phyloP scores from a whole-genome alignment of 2,888 invertebrate species.

The Leptinotarsa haldemani region DNA sequence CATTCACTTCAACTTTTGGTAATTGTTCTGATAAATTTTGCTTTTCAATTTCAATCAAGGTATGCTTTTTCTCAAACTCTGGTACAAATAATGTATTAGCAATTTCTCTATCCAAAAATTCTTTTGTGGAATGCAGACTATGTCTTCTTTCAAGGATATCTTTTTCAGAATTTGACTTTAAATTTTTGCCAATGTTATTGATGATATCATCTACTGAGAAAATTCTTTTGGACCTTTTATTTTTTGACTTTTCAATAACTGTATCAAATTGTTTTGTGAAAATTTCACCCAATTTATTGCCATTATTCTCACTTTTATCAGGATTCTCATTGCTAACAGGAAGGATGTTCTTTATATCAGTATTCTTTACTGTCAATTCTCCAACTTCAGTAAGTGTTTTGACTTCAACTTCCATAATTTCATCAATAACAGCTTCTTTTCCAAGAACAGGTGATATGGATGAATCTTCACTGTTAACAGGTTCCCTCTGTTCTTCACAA shows the following conservation, averaged over 20 bases:
- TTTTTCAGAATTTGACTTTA: slow-evolving; percentile 28
- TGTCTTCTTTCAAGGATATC: slow-evolving; percentile 33
- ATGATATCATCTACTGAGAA: slow-evolving; percentile 61
- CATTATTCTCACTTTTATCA: not conserved
- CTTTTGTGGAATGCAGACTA: slow-evolving; percentile 43
- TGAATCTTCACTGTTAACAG: not conserved
- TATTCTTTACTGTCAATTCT: not conserved
- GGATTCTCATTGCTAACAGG: not conserved
- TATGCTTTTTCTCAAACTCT: not conserved
- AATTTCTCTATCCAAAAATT: slow-evolving; percentile 47
- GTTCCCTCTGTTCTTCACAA: not conserved
- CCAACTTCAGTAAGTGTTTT: not conserved
- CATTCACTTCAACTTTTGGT: slow-evolving; percentile 10
- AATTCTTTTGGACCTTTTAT: slow-evolving; percentile 50
- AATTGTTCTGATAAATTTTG: not conserved
- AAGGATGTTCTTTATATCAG: not conserved
- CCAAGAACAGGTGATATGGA: not conserved
- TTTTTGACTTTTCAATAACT: slow-evolving; percentile 17
- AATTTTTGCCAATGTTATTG: slow-evolving; percentile 52
- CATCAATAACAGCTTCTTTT: slow-evolving; percentile 1
- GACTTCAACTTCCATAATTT: not conserved
- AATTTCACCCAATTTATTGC: not conserved
- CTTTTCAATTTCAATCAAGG: not conserved
- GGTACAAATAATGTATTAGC: slow-evolving; percentile 13
- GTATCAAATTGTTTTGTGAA: slow-evolving; percentile 15